Evolutionary conservation across 1,140 invertebrate genomes (phyloP).

Genomic region (Bombus breviceps): DNA sequence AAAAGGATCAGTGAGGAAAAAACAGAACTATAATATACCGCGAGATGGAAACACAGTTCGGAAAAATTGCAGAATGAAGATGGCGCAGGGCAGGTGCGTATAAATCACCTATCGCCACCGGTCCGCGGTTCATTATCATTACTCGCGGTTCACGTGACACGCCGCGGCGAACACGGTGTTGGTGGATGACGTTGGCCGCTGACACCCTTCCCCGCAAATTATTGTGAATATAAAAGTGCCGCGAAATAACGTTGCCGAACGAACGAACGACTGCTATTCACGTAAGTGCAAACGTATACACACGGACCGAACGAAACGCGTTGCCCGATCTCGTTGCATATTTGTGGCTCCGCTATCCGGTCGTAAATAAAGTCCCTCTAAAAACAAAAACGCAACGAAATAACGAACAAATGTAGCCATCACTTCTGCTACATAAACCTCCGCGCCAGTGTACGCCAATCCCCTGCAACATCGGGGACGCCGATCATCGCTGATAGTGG

Average conservation of each 20-base stretch:
- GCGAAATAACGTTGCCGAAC: slow-evolving; percentile 61
- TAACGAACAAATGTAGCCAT: slow-evolving; percentile 81
- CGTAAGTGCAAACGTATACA: slow-evolving; percentile 59
- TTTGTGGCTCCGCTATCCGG: slow-evolving; percentile 80
- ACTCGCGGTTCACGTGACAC: slow-evolving; percentile 68
- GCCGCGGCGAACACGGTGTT: slow-evolving; percentile 28
- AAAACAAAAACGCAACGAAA: slow-evolving; percentile 81
- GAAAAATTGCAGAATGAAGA: slow-evolving; percentile 19
- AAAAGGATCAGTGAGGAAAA: background rate
- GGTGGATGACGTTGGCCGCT: slow-evolving; percentile 51
- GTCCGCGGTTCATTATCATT: slow-evolving; percentile 70
- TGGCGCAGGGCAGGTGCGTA: slow-evolving; percentile 18
- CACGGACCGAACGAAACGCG: slow-evolving; percentile 56
- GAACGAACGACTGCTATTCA: slow-evolving; percentile 31
- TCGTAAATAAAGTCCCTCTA: slow-evolving; percentile 80
- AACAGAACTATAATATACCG: background rate
- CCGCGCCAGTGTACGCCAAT: slow-evolving; percentile 52
- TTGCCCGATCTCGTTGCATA: slow-evolving; percentile 74
- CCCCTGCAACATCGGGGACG: slow-evolving; percentile 15
- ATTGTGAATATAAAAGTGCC: slow-evolving; percentile 72
- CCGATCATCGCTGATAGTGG: slow-evolving; percentile 53
- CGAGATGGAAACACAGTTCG: background rate
- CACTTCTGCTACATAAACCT: slow-evolving; percentile 81
- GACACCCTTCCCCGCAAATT: slow-evolving; percentile 63
- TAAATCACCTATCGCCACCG: slow-evolving; percentile 63